Conservation (phyloP, 1,140 invertebrate genomes). For the Leptonema lineaticorne region DNA sequence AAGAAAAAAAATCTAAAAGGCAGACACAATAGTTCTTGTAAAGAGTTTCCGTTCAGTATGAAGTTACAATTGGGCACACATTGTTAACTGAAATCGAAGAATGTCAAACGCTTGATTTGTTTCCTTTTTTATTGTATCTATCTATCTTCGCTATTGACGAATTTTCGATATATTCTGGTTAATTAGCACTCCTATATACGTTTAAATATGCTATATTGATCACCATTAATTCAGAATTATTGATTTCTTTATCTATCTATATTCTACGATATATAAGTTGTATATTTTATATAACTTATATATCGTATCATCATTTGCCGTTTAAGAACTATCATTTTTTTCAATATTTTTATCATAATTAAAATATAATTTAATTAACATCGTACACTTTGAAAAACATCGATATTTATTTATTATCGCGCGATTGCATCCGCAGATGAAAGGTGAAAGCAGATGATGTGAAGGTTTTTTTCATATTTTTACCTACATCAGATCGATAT, state of each 20-base stretch:
- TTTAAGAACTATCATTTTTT: no score
- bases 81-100: slow-evolving; percentile 18
- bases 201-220: no score
- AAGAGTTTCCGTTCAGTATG: slow-evolving; percentile 34
- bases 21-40: slow-evolving; percentile 30
- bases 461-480: slow-evolving; percentile 25
- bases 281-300: no score
- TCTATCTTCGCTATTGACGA: no score
- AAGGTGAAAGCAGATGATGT: slow-evolving; percentile 33
- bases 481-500: background rate
- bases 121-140: background rate
- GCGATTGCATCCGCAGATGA: slow-evolving; percentile 25
- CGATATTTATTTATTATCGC: background rate
- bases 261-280: no score
- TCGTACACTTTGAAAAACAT: background rate
- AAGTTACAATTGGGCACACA: slow-evolving; percentile 29
- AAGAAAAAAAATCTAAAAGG: slow-evolving; percentile 22
- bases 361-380: no score
- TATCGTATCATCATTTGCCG: no score
- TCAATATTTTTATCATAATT: no score
- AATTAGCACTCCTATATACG: no score
- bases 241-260: no score
- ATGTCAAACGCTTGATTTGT: background rate
- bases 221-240: no score
- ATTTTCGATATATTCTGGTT: no score